A percentile compares a stretch with the other conserved stretches of the same genome.
Evolutionary conservation across 2,888 invertebrate species (phyloP).

Genomic region (Cephus pygmeus): DNA sequence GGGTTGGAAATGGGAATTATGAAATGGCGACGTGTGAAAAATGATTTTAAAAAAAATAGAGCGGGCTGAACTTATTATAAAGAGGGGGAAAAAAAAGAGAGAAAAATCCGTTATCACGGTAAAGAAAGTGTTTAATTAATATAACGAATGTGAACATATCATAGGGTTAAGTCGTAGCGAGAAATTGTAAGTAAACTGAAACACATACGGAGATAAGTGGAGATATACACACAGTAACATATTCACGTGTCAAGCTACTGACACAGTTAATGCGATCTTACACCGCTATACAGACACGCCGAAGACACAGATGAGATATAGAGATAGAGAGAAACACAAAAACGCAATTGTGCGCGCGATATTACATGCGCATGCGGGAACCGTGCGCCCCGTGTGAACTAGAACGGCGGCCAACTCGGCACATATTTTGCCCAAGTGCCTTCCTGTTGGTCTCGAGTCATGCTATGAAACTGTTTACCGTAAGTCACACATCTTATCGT

Average conservation of each 20-base stretch:
- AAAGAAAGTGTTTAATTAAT: conserved; percentile 22
- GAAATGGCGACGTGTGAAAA: conserved; percentile 13
- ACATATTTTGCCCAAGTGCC: conserved; percentile 65
- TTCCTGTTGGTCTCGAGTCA: conserved; percentile 64
- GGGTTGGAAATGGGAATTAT: conserved; percentile 14
- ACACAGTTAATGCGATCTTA: background rate
- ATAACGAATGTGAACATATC: conserved; percentile 65
- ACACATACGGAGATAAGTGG: conserved; percentile 5
- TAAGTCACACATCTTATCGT: conserved; percentile 37
- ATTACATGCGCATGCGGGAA: conserved; percentile 14
- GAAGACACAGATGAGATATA: conserved; percentile 26
- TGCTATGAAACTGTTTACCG: conserved; percentile 47
- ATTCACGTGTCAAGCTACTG: background rate
- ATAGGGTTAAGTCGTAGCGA: conserved; percentile 50
- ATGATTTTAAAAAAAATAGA: conserved; percentile 13
- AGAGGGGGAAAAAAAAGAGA: conserved; percentile 11
- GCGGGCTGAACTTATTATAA: conserved; percentile 22
- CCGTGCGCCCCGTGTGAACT: conserved; percentile 51
- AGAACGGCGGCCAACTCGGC: conserved; percentile 61
- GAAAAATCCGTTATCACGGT: conserved; percentile 14
- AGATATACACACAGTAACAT: background rate
- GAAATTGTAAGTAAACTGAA: conserved; percentile 38
- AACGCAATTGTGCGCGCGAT: conserved; percentile 13
- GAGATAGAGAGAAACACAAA: conserved; percentile 32
- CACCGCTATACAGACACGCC: background rate